Base-by-base conservation (phyloP, 2,113 vertebrate genomes). In the Neopipo cinnamomea region DNA sequence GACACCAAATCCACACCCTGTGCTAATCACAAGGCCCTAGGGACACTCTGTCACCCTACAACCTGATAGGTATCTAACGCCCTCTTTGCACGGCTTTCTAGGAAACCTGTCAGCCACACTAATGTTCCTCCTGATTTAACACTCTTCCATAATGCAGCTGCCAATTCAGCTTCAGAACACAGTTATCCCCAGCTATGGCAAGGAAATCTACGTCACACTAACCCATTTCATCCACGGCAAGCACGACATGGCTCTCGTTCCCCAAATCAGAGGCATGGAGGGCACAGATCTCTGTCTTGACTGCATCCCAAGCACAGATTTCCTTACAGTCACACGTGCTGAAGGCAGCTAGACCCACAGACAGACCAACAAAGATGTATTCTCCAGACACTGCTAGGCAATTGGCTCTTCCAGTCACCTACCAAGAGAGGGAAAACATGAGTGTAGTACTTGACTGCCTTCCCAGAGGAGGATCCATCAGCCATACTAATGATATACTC, bases 221-320 rank as follows among this genome's bases (percentile, higher is more conserved):
- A 99, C 99, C 99, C 97, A 98, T 98, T 79, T 99, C 98, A 98
- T 99, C 99, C 95, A 99, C 88, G 25, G 98, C 96, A 63, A 97
- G 94, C 13, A 99, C 90, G 46, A 98, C 80, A 3, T 98, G 98
- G 47, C 76, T 39, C 7, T 87, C 90, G 3, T 79, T 97, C 67
- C 97, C 96, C 76, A 98, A n/a, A 49, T 95, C 91, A 3, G 82
- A 97, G 82, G 97, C 97, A 27, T 53, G 96, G 95, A 99, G 84
- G 81, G 94, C 97, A 47, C 97, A 98, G 30, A 99, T 97, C 85
- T 99, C 98, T 4, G 93, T 73, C 21, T 80, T 96, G 49, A 95
- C 88, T 85, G 96, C 95, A 56, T 98, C 97, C 98, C 98, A 99
- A 41, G 91, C 78, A 50, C 95, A 96, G 30, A 96, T 58, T 55